phyloP scores from a whole-genome alignment of 2,888 invertebrate species.

The Acanthoscelides obtectus region DNA sequence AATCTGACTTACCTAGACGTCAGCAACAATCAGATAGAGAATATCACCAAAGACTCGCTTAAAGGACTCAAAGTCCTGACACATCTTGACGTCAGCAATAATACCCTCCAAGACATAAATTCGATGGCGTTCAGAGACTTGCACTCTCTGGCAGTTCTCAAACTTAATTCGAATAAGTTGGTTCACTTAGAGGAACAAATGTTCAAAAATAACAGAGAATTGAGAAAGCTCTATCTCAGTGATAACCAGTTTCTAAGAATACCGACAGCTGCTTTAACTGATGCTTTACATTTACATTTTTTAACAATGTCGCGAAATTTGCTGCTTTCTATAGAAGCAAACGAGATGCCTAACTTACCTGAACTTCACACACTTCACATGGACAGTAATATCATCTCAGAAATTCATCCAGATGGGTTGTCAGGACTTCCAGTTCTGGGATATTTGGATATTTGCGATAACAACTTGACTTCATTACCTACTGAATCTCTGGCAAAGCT shows the following conservation, averaged over 20 bases:
- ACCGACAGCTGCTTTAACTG: conserved; percentile 64
- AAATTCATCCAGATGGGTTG: conserved; percentile 67
- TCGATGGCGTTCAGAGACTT: conserved; percentile 75
- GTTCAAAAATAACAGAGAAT: conserved; percentile 64
- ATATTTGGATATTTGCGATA: conserved; percentile 72
- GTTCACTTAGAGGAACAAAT: conserved; percentile 67
- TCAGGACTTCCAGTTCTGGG: conserved; percentile 69
- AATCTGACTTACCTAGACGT: conserved; percentile 71
- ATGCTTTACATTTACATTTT: conserved; percentile 62
- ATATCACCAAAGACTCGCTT: conserved; percentile 70
- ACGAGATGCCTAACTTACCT: conserved; percentile 68
- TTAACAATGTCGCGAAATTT: conserved; percentile 77
- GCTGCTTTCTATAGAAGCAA: conserved; percentile 65
- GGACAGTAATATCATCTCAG: conserved; percentile 71
- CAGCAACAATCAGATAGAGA: conserved; percentile 69
- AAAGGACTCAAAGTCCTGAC: conserved; percentile 65
- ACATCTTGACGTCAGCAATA: conserved; percentile 69
- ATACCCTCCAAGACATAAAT: conserved; percentile 70
- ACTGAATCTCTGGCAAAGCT: conserved; percentile 72
- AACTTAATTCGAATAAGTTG: conserved; percentile 71
- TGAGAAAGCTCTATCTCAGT: conserved; percentile 69
- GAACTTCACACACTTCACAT: conserved; percentile 67
- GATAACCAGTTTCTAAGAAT: conserved; percentile 76
- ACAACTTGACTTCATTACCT: conserved; percentile 74
- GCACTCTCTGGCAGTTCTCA: conserved; percentile 65